Conservation (phyloP, 64 coral and sea anemone genomes). For the Dendrophyllia cribrosa region DNA sequence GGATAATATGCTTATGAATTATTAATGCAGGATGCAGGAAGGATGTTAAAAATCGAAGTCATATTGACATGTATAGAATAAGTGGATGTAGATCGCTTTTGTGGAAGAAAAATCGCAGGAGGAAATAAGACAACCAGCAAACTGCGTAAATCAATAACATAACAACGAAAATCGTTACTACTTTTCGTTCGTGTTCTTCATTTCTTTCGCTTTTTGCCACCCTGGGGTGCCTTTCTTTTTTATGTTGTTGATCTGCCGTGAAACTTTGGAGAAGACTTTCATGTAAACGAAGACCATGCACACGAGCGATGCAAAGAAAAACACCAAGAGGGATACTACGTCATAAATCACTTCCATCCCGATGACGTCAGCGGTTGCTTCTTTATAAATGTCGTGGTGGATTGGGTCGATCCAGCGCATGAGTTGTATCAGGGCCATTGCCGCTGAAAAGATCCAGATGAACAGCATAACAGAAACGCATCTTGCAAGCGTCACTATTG, state of each 20-base stretch:
- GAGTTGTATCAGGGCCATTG: slow-evolving; percentile 25
- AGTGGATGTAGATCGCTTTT: neutral
- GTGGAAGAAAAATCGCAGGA: neutral
- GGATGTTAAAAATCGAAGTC: slow-evolving; percentile 23
- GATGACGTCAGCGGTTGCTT: neutral
- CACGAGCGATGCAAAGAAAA: slow-evolving; percentile 16
- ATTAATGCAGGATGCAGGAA: slow-evolving; percentile 63
- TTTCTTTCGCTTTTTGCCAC: neutral
- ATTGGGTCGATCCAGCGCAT: slow-evolving; percentile 19
- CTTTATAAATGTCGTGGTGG: neutral
- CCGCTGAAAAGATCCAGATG: slow-evolving; percentile 46
- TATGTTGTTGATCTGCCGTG: slow-evolving; percentile 11
- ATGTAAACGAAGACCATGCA: slow-evolving; percentile 44
- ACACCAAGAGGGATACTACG: neutral
- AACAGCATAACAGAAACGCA: neutral
- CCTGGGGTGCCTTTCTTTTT: neutral
- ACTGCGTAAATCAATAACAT: slow-evolving; percentile 46
- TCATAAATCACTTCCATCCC: slow-evolving; percentile 25
- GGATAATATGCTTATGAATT: no score
- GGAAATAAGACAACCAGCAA: slow-evolving; percentile 56
- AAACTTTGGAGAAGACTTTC: slow-evolving; percentile 34
- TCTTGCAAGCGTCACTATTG: slow-evolving; percentile 13
- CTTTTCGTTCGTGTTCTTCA: slow-evolving; percentile 29
- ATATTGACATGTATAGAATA: slow-evolving; percentile 12
- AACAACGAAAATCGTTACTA: neutral